Evolutionary conservation across 2,888 invertebrate genomes (phyloP).

Genomic region (Scotopteryx bipunctaria): DNA sequence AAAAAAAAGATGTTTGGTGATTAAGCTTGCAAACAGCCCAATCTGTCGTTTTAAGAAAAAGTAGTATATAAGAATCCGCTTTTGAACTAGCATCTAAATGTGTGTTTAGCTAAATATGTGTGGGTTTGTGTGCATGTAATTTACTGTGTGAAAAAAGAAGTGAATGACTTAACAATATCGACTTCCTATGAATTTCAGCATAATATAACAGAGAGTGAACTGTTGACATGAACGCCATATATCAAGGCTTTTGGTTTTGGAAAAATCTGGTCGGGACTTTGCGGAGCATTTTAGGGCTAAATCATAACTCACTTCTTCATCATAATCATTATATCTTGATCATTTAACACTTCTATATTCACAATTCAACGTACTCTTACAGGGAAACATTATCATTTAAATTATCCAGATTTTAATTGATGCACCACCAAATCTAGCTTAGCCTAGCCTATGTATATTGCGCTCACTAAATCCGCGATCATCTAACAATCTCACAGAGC

Average conservation of each 20-base stretch:
- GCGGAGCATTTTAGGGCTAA: background rate
- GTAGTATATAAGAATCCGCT: conserved; percentile 10
- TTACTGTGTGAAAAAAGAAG: conserved; percentile 72
- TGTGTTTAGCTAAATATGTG: conserved; percentile 37
- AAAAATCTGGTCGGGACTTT: background rate
- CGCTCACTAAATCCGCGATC: background rate
- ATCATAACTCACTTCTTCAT: background rate
- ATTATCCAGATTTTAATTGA: too few species aligned
- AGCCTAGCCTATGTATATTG: conserved; percentile 1
- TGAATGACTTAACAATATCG: conserved; percentile 69
- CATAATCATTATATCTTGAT: background rate
- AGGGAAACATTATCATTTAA: background rate
- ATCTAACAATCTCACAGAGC: background rate
- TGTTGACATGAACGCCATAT: background rate
- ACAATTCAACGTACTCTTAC: background rate
- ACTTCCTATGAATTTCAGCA: conserved; percentile 2
- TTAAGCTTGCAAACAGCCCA: too few species aligned
- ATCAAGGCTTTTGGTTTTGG: conserved; percentile 9
- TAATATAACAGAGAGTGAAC: background rate
- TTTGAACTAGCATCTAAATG: conserved; percentile 29
- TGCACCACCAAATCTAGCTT: too few species aligned
- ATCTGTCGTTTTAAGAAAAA: too few species aligned
- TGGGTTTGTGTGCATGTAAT: conserved; percentile 55
- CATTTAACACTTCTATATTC: too few species aligned
- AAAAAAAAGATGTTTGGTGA: too few species aligned